Evolutionary conservation across 2,797 vertebrate genomes (phyloP).

Genomic region (Odontamblyopus lacepedii): DNA sequence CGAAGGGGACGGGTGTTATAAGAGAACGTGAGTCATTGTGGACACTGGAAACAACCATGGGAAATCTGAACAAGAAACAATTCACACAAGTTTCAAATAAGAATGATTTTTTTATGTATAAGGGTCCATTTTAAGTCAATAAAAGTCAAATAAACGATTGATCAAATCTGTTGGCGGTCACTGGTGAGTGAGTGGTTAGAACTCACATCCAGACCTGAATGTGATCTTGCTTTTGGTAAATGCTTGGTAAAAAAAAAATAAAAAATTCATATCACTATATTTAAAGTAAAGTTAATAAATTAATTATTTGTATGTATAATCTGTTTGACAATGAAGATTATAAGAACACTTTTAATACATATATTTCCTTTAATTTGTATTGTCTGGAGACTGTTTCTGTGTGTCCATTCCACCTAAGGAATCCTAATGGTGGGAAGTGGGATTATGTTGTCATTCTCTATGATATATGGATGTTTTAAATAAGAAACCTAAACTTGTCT

Average conservation of each 20-base stretch:
- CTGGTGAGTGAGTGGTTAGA: not conserved
- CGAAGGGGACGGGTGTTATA: conserved; percentile 35
- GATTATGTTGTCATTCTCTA: conserved; percentile 19
- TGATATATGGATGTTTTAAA: conserved; percentile 20
- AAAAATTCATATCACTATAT: no score
- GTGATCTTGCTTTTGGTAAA: not conserved
- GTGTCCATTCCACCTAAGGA: not conserved
- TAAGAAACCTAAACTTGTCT: conserved; percentile 7
- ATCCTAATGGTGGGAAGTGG: conserved; percentile 1
- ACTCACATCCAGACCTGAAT: not conserved
- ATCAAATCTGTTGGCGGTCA: not conserved
- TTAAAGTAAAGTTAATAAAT: no score
- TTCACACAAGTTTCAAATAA: conserved; percentile 9
- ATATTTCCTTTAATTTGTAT: no score
- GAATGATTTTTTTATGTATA: conserved; percentile 36
- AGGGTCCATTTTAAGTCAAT: conserved; percentile 14
- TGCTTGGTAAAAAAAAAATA: no score
- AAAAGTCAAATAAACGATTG: not conserved
- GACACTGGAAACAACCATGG: conserved; percentile 47
- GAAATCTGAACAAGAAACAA: conserved; percentile 38
- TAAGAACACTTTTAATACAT: no score
- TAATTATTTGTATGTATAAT: no score
- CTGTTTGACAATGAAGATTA: no score
- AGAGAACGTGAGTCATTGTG: conserved; percentile 54
- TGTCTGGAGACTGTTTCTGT: not conserved